Evolutionary conservation across 1,140 invertebrate species (phyloP), one percentile per base, ranked within the genome.

Genomic region (Nilaparvata lugens): DNA sequence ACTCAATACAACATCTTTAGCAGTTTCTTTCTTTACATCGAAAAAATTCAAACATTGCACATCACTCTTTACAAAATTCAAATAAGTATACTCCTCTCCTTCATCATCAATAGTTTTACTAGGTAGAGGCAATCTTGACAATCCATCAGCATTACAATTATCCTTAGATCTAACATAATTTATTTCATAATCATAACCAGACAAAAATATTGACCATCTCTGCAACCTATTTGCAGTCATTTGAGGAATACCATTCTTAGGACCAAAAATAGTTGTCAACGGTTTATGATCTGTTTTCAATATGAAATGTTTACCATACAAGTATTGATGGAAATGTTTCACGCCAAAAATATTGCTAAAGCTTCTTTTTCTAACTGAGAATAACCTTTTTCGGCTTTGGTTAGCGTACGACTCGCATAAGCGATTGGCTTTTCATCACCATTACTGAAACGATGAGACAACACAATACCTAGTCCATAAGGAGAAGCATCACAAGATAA

Each of bases 401-500:
- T 69, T 21, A 81, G 58, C 2, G 71, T 71, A 58, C 75, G 52
- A 0, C 73, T 78, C 4, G 71, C 72, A 69, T 74, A 79, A 6
- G 72, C 72, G 24, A 80, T 72, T 4, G 75, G 75, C 62, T 61
- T 64, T 65, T 76, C 73, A 2, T 40, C 40, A 7, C 69, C 71
- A 64, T 78, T 68, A n/a, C 63, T 13, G 16, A 69, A 65, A 0
- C 58, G 56, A 58, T 82, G 78, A 3, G 70, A 68, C 0, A 82
- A 60, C 5, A 79, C 71, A 1, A 72, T 72, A 0, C 78, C 77
- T 4, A 81, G 64, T 16, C 76, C 79, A 66, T 72, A 73, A 1
- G 69, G 61, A 35, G 72, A 75, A 11, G 77, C 76, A 69, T 82
- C 79, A 24, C 74, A 74, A 9, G 75, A 68, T 24, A 81, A 28